phyloP scores from a whole-genome alignment of 2,113 vertebrate genomes.

The Lycaon pictus region DNA sequence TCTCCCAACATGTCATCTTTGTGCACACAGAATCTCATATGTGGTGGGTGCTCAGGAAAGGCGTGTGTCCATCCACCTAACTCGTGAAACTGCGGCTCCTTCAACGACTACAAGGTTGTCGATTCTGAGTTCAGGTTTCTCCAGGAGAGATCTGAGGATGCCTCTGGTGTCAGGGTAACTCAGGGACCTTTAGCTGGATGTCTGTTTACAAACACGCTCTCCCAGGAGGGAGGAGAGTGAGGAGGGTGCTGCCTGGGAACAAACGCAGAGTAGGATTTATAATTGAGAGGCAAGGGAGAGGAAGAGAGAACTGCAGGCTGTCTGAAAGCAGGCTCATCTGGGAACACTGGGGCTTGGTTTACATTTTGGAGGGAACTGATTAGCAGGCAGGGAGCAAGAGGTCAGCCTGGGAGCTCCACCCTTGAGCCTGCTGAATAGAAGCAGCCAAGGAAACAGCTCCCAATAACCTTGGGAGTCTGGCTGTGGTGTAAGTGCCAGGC shows the following conservation, averaged over 20 bases:
- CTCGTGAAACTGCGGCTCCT: background rate
- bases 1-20: background rate
- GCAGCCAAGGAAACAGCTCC: background rate
- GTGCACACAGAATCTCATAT: accelerated
- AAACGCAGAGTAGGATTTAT: background rate
- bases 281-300: background rate
- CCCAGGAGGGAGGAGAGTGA: background rate
- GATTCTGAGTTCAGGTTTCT: background rate
- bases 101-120: no score
- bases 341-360: background rate
- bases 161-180: background rate
- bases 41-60: background rate
- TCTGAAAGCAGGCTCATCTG: background rate
- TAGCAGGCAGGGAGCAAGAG: background rate
- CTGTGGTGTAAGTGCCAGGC: background rate
- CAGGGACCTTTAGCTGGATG: background rate
- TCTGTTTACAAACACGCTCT: no score
- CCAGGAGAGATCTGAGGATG: background rate
- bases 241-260: no score
- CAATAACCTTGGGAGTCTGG: background rate
- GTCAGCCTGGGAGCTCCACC: background rate
- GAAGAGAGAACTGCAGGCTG: background rate
- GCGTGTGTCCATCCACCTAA: background rate
- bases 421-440: background rate
- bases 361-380: background rate